These are phyloP conservation scores for Lathronympha strigana DNA, from an alignment of 2,888 invertebrate genomes.

Conservation along the genomic window DNA sequence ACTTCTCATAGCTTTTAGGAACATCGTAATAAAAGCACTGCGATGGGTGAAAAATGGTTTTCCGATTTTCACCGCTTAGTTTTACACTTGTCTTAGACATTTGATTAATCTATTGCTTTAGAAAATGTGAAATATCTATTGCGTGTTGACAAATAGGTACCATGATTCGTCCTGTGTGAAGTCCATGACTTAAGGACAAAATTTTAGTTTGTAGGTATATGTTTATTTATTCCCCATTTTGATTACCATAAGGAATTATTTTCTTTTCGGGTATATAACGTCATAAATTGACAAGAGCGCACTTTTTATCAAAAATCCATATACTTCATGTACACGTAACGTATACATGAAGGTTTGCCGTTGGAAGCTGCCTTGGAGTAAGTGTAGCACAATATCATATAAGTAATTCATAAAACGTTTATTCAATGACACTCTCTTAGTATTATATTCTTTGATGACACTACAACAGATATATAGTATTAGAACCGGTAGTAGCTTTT, in stretches of 20 bases:
- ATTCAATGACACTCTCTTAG: no score
- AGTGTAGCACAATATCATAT: no score
- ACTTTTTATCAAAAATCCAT: not conserved
- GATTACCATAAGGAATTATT: no score
- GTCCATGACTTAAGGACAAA: not conserved
- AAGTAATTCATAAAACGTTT: no score
- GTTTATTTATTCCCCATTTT: not conserved
- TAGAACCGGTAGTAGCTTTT: no score
- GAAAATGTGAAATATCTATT: not conserved
- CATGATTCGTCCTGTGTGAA: not conserved
- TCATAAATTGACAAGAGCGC: not conserved
- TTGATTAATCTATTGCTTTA: not conserved
- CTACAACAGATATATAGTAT: no score
- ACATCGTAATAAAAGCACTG: not conserved
- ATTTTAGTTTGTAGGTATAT: not conserved
- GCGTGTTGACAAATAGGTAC: not conserved
- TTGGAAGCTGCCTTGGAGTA: no score
- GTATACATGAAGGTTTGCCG: no score
- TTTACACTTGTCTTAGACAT: slow-evolving; percentile 15
- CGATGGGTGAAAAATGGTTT: not conserved
- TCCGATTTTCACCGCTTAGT: not conserved
- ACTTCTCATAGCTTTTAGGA: not conserved
- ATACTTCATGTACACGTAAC: no score
- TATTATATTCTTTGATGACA: no score
- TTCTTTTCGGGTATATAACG: not conserved